Conservation (phyloP, 2,797 vertebrate species). For the Myripristis jacobus region DNA sequence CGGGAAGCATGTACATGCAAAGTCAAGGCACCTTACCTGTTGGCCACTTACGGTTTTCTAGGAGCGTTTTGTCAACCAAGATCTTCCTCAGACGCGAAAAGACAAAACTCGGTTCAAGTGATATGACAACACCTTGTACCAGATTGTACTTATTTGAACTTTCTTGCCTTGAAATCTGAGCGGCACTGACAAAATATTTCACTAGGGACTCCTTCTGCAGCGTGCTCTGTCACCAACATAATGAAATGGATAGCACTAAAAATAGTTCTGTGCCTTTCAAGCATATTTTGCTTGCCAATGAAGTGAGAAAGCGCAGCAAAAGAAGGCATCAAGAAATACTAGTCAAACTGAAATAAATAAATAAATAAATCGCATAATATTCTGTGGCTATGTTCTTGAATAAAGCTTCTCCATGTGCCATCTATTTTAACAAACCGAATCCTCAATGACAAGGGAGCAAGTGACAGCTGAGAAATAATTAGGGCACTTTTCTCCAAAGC, state of each 20-base stretch:
- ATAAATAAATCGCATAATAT: neutral
- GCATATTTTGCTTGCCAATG: neutral
- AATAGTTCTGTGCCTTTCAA: neutral
- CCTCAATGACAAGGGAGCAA: neutral
- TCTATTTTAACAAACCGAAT: neutral
- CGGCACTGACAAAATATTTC: neutral
- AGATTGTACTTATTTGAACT: neutral
- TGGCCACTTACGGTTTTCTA: neutral
- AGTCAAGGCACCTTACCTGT: conserved; percentile 9
- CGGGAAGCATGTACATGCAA: neutral
- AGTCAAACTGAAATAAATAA: neutral
- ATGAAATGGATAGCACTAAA: neutral
- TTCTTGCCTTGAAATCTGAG: neutral
- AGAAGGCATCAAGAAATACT: neutral
- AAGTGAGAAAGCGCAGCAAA: neutral
- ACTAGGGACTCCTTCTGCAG: neutral
- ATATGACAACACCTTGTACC: neutral
- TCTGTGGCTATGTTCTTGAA: neutral
- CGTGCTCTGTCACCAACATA: neutral
- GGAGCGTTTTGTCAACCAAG: neutral
- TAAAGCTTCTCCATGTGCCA: neutral
- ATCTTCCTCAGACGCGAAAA: conserved; percentile 18
- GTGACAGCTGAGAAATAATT: conserved; percentile 16
- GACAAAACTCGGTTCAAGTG: conserved; percentile 8
- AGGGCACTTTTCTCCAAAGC: conserved; percentile 6